Evolutionary conservation across 2,797 vertebrate genomes (phyloP).

Genomic region (Anniella stebbinsi): DNA sequence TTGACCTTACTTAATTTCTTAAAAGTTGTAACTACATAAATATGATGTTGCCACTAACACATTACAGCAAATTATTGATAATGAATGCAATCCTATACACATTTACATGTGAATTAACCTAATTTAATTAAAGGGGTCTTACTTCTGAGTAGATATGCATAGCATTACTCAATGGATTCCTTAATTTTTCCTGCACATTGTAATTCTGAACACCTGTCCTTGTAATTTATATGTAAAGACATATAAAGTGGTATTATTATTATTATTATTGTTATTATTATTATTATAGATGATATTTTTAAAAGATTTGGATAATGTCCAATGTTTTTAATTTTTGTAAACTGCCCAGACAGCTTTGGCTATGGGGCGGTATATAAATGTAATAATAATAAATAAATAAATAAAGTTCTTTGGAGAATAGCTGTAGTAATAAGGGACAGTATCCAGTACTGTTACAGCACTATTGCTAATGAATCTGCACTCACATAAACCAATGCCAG

Average conservation of each 20-base stretch:
- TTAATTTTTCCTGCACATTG: background rate
- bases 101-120: background rate
- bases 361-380: too few species aligned
- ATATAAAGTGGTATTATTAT: background rate
- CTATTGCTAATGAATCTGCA: too few species aligned
- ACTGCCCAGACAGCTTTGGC: too few species aligned
- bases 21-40: background rate
- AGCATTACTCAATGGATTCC: background rate
- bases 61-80: background rate
- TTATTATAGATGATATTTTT: background rate
- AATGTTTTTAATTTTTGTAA: too few species aligned
- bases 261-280: too few species aligned
- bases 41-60: background rate
- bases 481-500: too few species aligned
- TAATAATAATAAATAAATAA: too few species aligned
- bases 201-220: background rate
- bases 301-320: background rate
- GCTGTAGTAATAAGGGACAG: background rate
- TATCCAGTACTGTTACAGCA: too few species aligned
- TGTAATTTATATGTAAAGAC: slow-evolving; percentile 6
- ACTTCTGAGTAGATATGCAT: background rate
- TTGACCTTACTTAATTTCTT: background rate
- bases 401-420: too few species aligned
- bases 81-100: background rate
- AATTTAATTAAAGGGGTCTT: background rate